phyloP scores from a whole-genome alignment of 1,140 invertebrate species.

The Delia radicum region DNA sequence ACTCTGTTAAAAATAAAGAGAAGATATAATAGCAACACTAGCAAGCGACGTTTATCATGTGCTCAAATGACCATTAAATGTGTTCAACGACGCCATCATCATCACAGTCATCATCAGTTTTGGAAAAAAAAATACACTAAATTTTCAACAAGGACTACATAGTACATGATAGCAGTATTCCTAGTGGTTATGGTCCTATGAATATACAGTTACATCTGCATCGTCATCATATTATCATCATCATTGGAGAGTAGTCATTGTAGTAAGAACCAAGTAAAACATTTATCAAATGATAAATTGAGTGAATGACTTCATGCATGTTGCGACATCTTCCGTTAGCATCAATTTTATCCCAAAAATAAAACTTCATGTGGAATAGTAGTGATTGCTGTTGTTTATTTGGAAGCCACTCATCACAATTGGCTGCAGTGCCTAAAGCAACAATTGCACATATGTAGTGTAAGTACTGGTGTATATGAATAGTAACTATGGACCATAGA shows the following conservation, averaged over 20 bases:
- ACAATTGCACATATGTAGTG: conserved; percentile 15
- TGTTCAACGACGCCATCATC: conserved; percentile 36
- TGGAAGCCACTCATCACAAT: conserved; percentile 22
- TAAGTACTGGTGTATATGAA: neutral
- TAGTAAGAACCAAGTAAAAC: conserved; percentile 38
- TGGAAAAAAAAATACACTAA: neutral
- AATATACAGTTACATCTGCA: conserved; percentile 25
- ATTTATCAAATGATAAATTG: conserved; percentile 57
- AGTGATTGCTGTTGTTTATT: conserved; percentile 12
- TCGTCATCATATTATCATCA: conserved; percentile 32
- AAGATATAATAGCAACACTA: conserved; percentile 1
- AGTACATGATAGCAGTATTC: neutral
- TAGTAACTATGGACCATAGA: neutral
- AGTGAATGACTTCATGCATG: conserved; percentile 56
- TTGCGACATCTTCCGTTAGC: conserved; percentile 41
- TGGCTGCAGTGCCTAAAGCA: conserved; percentile 17
- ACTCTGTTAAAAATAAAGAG: conserved; percentile 42
- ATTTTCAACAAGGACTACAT: conserved; percentile 2
- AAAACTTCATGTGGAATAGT: neutral
- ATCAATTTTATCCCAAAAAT: neutral
- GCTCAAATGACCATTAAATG: conserved; percentile 56
- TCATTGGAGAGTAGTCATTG: neutral
- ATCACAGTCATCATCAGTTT: neutral
- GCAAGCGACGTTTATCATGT: conserved; percentile 50
- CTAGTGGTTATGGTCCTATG: neutral